Evolutionary conservation across 1,140 invertebrate genomes (phyloP).

Genomic region (Ridgeia piscesae): DNA sequence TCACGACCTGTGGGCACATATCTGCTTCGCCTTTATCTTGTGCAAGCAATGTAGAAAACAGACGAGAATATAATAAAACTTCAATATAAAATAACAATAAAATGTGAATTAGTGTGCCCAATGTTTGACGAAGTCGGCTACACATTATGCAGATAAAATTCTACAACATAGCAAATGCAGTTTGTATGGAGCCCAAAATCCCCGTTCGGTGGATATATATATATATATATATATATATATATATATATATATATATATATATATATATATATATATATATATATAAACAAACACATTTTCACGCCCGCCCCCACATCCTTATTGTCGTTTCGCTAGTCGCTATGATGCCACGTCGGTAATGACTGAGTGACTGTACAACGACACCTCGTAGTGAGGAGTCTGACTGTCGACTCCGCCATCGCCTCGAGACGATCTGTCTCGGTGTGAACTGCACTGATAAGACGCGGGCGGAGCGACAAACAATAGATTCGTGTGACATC

Average conservation of each 20-base stretch:
- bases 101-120: too few species aligned
- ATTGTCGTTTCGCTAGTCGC: background rate
- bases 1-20: too few species aligned
- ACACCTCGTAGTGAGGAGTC: background rate
- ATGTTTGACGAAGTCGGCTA: too few species aligned
- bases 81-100: too few species aligned
- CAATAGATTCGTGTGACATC: background rate
- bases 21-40: too few species aligned
- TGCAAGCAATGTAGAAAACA: too few species aligned
- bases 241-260: background rate
- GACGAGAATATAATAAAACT: too few species aligned
- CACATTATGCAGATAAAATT: too few species aligned
- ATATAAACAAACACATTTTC: background rate
- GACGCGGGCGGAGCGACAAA: background rate
- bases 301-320: too few species aligned
- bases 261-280: slow-evolving; percentile 1
- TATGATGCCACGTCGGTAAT: background rate
- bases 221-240: slow-evolving; percentile 3
- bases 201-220: too few species aligned
- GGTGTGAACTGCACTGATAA: background rate
- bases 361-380: background rate
- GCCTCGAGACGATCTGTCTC: background rate
- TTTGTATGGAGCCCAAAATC: too few species aligned
- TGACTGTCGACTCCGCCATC: background rate
- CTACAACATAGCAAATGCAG: too few species aligned